Base-by-base conservation (phyloP, 2,888 invertebrate species). In the Ptychoptera contaminata region DNA sequence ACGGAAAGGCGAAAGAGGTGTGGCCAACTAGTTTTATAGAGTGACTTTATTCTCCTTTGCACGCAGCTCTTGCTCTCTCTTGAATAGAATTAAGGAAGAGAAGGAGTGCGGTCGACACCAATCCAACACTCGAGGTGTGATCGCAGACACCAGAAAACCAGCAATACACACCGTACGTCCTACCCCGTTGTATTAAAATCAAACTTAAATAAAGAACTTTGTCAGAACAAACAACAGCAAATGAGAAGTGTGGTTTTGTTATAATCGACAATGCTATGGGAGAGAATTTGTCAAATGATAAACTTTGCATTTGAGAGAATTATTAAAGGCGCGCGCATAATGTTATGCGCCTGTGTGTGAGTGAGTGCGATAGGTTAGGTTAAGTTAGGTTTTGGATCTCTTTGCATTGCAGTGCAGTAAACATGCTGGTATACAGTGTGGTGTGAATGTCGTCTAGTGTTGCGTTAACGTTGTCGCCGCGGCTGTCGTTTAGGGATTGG, bases 71-170 rank as follows among this genome's bases (percentile, higher is more conserved):
- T 23, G 23, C 23, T 23, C 23, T 23, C 23, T 23, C 23, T 23
- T 23, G 23, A 23, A 23, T 23, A 23, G 23, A 23, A 23, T 23
- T 23, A 23, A 23, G 23, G 23, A 23, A 36, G 36, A 16, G 40
- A 40, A 23, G 44, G 44, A 44, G 47, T 42, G 44, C 37, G 38
- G 42, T 44, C 40, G 42, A 55, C 59, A 61, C 57, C 58, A 56
- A 60, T 60, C 60, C 59, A 62, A 61, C 61, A 61, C 60, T 58
- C 56, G 53, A 61, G 59, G 60, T 58, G 60, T 57, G 56, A 58
- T 56, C 54, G 55, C 55, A 57, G 57, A 54, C 57, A 58, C 56
- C 51, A 52, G 48, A 48, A 23, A 23, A 23, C 23, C 23, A 23
- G 23, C 23, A 23, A 23, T 23, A 23, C 23, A 23, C 23, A 23